phyloP scores from a whole-genome alignment of 1,140 invertebrate genomes.

The Triops cancriformis region DNA sequence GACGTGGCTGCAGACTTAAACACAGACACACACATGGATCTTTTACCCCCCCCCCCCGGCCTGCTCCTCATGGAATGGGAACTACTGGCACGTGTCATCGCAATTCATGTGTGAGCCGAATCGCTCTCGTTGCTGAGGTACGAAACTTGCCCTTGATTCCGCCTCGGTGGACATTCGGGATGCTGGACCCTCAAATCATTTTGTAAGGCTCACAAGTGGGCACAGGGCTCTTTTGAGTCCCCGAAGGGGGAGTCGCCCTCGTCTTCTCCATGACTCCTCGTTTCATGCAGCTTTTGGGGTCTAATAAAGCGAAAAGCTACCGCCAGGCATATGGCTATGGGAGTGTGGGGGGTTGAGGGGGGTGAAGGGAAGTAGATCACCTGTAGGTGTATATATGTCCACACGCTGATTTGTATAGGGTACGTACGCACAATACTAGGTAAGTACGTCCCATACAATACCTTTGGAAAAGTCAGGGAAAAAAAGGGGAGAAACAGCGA shows the following conservation, averaged over 20 bases:
- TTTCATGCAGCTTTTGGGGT: neutral
- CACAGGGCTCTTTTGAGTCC: neutral
- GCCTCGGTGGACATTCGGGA: neutral
- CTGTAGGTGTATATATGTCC: too few relatives aligned
- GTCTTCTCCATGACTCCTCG: neutral
- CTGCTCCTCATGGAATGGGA: neutral
- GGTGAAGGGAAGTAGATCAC: too few relatives aligned
- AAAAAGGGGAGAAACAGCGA: too few relatives aligned
- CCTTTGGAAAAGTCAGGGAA: too few relatives aligned
- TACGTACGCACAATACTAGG: too few relatives aligned
- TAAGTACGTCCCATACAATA: too few relatives aligned
- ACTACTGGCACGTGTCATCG: neutral
- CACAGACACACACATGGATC: neutral
- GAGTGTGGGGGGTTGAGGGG: too few relatives aligned
- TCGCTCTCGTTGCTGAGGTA: slow-evolving; percentile 4
- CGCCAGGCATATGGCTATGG: neutral
- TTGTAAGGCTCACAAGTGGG: too few relatives aligned
- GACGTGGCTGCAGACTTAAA: neutral
- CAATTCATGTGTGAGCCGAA: slow-evolving; percentile 4
- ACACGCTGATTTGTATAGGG: too few relatives aligned
- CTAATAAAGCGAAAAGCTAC: neutral
- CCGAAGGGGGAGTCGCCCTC: neutral
- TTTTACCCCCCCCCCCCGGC: neutral
- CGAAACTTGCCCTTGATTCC: neutral
- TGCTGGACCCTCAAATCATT: too few relatives aligned